phyloP scores from a whole-genome alignment of 37 sponge, comb jelly and placozoan genomes.

The Theonella swinhoei region DNA sequence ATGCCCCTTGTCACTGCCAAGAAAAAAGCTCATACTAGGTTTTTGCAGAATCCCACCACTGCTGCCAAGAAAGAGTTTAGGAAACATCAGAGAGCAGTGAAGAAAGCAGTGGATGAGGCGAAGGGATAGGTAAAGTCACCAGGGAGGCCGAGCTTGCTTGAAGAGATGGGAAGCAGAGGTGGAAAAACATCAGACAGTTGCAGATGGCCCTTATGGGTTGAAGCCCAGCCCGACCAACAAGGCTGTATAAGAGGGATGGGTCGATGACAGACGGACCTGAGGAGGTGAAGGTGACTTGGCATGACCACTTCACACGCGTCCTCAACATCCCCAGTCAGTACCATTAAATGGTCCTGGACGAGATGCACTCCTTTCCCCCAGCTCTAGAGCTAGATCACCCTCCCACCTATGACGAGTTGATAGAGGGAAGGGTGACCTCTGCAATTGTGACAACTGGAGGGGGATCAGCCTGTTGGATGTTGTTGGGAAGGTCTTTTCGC shows the following conservation, averaged over 20 bases:
- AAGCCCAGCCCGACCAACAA: neutral
- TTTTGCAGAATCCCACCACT: conserved; percentile 9
- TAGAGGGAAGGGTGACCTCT: conserved; percentile 9
- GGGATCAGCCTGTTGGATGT: conserved; percentile 12
- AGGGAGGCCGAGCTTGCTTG: conserved; percentile 6
- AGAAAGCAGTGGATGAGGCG: no score
- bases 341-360: neutral
- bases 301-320: conserved; percentile 17
- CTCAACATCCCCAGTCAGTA: conserved; percentile 11
- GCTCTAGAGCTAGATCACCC: conserved; percentile 18
- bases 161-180: no score
- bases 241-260: conserved; percentile 13
- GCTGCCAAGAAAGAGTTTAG: conserved; percentile 19
- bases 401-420: conserved; percentile 36
- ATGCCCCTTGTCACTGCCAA: conserved; percentile 42
- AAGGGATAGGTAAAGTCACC: conserved; percentile 18
- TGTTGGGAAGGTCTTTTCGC: conserved; percentile 46
- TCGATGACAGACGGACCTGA: conserved; percentile 2
- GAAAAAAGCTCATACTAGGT: conserved; percentile 26
- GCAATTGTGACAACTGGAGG: no score
- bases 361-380: conserved; percentile 8
- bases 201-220: conserved; percentile 18
- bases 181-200: no score
- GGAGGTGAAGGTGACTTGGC: conserved; percentile 13
- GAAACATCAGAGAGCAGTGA: conserved; percentile 23